phyloP scores from a whole-genome alignment of 2,797 vertebrate genomes.

The Anabas testudineus region DNA sequence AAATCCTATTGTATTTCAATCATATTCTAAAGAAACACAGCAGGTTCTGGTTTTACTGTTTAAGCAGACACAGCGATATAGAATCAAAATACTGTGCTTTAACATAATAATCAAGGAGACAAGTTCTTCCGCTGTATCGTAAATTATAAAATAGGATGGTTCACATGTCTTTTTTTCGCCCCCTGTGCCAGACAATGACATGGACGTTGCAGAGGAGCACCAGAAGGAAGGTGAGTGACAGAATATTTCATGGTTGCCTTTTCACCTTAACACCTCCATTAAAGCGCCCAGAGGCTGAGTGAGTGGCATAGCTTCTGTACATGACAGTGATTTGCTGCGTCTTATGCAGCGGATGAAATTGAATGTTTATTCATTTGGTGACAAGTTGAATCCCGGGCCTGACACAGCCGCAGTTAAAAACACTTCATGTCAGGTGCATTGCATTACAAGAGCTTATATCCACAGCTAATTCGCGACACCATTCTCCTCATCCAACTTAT shows the following conservation, averaged over 20 bases:
- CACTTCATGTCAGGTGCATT: slow-evolving; percentile 78
- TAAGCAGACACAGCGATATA: not conserved
- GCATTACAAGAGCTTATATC: slow-evolving; percentile 75
- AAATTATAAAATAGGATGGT: slow-evolving; percentile 49
- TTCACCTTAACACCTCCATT: slow-evolving; percentile 76
- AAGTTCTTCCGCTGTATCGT: slow-evolving; percentile 30
- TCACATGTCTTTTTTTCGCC: slow-evolving; percentile 65
- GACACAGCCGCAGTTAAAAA: slow-evolving; percentile 71
- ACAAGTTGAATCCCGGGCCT: slow-evolving; percentile 66
- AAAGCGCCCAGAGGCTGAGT: slow-evolving; percentile 66
- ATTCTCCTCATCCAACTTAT: slow-evolving; percentile 73
- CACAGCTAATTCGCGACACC: slow-evolving; percentile 72
- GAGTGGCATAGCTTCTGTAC: slow-evolving; percentile 57
- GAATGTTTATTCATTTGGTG: slow-evolving; percentile 76
- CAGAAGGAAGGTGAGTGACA: slow-evolving; percentile 84
- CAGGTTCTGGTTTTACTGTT: slow-evolving; percentile 17
- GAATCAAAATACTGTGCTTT: slow-evolving; percentile 26
- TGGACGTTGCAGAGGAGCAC: slow-evolving; percentile 76
- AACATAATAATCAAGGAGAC: slow-evolving; percentile 47
- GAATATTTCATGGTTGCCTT: slow-evolving; percentile 76
- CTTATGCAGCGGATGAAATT: slow-evolving; percentile 64
- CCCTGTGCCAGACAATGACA: slow-evolving; percentile 78
- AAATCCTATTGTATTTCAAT: slow-evolving; percentile 12
- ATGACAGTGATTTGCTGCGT: slow-evolving; percentile 68
- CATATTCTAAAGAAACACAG: not conserved